Base-by-base conservation (phyloP, 37 sponge, comb jelly and placozoan species). In the Dysidea cf. avara region DNA sequence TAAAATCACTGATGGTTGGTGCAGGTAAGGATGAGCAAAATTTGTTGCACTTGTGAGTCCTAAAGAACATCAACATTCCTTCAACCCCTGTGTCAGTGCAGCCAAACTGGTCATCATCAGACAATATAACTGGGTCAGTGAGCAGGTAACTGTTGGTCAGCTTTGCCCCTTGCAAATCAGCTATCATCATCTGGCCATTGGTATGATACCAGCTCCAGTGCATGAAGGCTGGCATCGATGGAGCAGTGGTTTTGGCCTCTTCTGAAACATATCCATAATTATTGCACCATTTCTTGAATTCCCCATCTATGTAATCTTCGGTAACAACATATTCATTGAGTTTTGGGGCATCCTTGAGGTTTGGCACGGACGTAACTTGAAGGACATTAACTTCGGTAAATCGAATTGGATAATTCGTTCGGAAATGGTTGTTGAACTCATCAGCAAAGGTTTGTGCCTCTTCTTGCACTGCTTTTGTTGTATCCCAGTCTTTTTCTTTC, bases 201-300 rank as follows among this genome's bases (percentile, higher is more conserved):
- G 76, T 83, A 76, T 83, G 69, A 1, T 28, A 46, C 83, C 83
- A 83, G 36, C 60, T 67, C 83, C 83, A 83, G 70, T 83, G 83
- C 62, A 61, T 61, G 63, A 83, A 83, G 2, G 69, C 76, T 24
- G 76, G 83, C 83, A 83, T 66, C 13, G 56, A 53, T 16, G 37
- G 21, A 20, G 59, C 43, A n/a, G 47, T 25, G 53, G 53, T 26
- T 22, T 13, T 24, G 3, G 66, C 21, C 9, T 58, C 43, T 22
- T 31, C 3, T n/a, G 64, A 54, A 9, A 83, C 62, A 33, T 53
- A 83, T 26, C 83, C 83, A 34, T 68, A 74, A 62, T 83, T 83
- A 34, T 74, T 75, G 62, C 69, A 61, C 83, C 83, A 83, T 38
- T 83, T 83, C 32, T 3, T 58, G 40, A 68, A 83, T 30, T 66